Evolutionary conservation across 2,888 invertebrate species (phyloP).

Genomic region (Psylliodes chrysocephalus): DNA sequence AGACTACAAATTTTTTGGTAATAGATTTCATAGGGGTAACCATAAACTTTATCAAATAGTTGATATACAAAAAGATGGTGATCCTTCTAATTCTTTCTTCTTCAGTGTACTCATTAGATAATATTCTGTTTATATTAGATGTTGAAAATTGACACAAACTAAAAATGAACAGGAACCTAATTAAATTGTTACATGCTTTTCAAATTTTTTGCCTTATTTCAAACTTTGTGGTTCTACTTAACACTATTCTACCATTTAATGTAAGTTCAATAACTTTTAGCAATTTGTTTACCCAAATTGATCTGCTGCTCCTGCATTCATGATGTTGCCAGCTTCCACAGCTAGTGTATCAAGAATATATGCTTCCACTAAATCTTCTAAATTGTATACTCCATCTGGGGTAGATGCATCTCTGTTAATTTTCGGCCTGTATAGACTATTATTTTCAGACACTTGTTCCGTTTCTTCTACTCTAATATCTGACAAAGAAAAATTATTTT

Average conservation of each 20-base stretch:
- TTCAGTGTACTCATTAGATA: conserved; percentile 34
- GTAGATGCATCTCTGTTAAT: conserved; percentile 66
- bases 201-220: too few species aligned
- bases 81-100: conserved; percentile 48
- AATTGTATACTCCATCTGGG: conserved; percentile 65
- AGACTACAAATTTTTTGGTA: conserved; percentile 52
- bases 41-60: conserved; percentile 57
- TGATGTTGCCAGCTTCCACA: conserved; percentile 47
- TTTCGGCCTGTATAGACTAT: conserved; percentile 65
- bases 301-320: conserved; percentile 29
- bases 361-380: conserved; percentile 63
- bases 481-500: too few species aligned
- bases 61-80: conserved; percentile 56
- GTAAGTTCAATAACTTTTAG: too few species aligned
- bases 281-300: conserved; percentile 36
- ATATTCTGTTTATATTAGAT: conserved; percentile 45
- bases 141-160: conserved; percentile 49
- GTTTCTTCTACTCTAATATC: conserved; percentile 39
- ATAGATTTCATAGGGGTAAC: conserved; percentile 50
- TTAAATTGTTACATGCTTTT: too few species aligned
- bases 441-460: conserved; percentile 52
- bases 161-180: too few species aligned
- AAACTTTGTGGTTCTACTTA: too few species aligned
- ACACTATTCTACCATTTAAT: too few species aligned
- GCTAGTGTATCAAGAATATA: conserved; percentile 61